Evolutionary conservation across 2,888 invertebrate species (phyloP).

Genomic region (Stictocephala bisonia): DNA sequence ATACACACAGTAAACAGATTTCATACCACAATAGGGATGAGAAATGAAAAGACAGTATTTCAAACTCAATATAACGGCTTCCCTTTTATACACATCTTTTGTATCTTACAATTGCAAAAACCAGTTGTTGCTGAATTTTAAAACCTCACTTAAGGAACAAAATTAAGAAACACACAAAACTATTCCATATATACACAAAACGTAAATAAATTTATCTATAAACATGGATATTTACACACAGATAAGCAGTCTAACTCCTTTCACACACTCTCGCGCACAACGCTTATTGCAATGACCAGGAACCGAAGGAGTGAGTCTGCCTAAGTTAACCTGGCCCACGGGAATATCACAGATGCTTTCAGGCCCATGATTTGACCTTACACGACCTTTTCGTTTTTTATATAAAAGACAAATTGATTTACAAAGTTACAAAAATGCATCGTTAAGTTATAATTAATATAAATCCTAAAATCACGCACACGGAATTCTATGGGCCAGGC

Average conservation of each 20-base stretch:
- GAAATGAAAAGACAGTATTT: too few species aligned
- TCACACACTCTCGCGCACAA: constrained; percentile 27
- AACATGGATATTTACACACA: constrained; percentile 47
- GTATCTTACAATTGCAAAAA: constrained; percentile 40
- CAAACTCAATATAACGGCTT: constrained; percentile 38
- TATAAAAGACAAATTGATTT: constrained; percentile 29
- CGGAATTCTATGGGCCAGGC: constrained; percentile 57
- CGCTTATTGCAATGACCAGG: constrained; percentile 27
- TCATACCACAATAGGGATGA: too few species aligned
- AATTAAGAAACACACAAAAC: constrained; percentile 32
- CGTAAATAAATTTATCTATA: constrained; percentile 49
- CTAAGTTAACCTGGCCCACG: constrained; percentile 57
- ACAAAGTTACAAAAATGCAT: constrained; percentile 38
- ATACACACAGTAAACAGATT: too few species aligned
- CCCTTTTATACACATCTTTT: constrained; percentile 31
- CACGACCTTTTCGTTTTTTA: constrained; percentile 13
- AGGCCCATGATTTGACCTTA: constrained; percentile 36
- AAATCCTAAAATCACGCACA: constrained; percentile 51
- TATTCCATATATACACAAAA: constrained; percentile 33
- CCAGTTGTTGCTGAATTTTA: constrained; percentile 37
- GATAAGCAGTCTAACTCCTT: constrained; percentile 56
- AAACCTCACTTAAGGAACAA: constrained; percentile 20
- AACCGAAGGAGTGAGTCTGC: constrained; percentile 58
- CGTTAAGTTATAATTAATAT: constrained; percentile 32
- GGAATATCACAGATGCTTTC: constrained; percentile 58